phyloP scores from a whole-genome alignment of 92 coral and sea anemone genomes.

The Epizoanthus scotinus region DNA sequence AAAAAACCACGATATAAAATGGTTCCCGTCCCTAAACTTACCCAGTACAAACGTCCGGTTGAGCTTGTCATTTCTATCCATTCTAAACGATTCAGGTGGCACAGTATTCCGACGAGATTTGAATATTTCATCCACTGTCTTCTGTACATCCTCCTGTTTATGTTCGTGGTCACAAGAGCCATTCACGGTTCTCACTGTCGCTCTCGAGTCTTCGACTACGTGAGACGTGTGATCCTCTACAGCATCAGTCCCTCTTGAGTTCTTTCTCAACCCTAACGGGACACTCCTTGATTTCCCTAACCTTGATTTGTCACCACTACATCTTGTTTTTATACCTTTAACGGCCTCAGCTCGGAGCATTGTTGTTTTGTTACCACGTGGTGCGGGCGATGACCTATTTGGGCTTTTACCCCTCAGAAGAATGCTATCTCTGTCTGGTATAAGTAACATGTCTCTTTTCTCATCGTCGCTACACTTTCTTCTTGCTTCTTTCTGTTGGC shows the following conservation, averaged over 20 bases:
- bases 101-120: constrained; percentile 23
- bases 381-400: constrained; percentile 51
- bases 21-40: constrained; percentile 48
- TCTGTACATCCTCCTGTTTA: constrained; percentile 55
- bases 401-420: constrained; percentile 29
- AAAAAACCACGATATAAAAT: too few species aligned
- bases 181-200: constrained; percentile 27
- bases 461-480: constrained; percentile 43
- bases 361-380: constrained; percentile 84
- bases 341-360: constrained; percentile 80
- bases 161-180: not conserved
- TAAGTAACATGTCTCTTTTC: constrained; percentile 32
- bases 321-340: constrained; percentile 47
- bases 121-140: constrained; percentile 72
- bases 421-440: constrained; percentile 50
- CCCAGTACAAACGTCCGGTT: constrained; percentile 87
- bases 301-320: constrained; percentile 10
- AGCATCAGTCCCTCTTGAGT: not conserved
- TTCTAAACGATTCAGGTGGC: constrained; percentile 69
- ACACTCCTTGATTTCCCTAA: constrained; percentile 14
- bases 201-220: constrained; percentile 11
- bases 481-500: constrained; percentile 31
- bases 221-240: constrained; percentile 3
- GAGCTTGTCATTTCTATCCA: constrained; percentile 71
- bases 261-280: not conserved